Percentiles rank a stretch among this genome's conserved stretches.
These are phyloP conservation scores for Pantherophis alleghaniensis DNA, from an alignment of 2,797 vertebrate genomes.

Conservation along the genomic window DNA sequence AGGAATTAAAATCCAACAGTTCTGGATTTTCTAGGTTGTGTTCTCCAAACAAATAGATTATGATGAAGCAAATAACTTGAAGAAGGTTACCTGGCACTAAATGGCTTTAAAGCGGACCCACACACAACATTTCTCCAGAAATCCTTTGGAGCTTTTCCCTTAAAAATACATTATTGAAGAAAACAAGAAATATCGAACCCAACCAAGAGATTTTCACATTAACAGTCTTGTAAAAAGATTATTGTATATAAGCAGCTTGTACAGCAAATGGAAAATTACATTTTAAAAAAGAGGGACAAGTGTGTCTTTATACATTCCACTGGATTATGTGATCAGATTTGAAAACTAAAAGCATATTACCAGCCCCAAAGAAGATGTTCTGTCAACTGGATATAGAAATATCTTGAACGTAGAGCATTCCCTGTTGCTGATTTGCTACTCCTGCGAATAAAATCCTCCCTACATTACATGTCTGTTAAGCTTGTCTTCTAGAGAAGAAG, in stretches of 20 bases:
- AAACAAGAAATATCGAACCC: conserved; percentile 25
- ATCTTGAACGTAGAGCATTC: background rate
- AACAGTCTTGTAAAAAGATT: background rate
- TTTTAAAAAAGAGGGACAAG: background rate
- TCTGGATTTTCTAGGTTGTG: background rate
- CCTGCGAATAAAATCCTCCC: background rate
- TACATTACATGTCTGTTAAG: background rate
- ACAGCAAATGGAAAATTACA: conserved; percentile 17
- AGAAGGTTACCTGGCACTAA: background rate
- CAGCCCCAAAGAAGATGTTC: conserved; percentile 14
- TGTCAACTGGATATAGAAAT: conserved; percentile 5
- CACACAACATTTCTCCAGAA: background rate
- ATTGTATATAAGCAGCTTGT: background rate
- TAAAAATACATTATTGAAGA: background rate
- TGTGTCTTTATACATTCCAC: conserved; percentile 8
- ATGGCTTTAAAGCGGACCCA: background rate
- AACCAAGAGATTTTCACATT: conserved; percentile 13
- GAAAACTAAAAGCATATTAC: conserved; percentile 30
- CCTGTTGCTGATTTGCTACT: background rate
- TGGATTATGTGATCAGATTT: background rate
- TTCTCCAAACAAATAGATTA: background rate
- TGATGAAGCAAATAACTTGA: background rate
- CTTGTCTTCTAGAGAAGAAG: background rate
- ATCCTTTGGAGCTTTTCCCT: background rate
- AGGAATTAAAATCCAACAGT: background rate